Evolutionary conservation across 2,113 vertebrate species (phyloP).

Genomic region (Ranitomeya imitator): DNA sequence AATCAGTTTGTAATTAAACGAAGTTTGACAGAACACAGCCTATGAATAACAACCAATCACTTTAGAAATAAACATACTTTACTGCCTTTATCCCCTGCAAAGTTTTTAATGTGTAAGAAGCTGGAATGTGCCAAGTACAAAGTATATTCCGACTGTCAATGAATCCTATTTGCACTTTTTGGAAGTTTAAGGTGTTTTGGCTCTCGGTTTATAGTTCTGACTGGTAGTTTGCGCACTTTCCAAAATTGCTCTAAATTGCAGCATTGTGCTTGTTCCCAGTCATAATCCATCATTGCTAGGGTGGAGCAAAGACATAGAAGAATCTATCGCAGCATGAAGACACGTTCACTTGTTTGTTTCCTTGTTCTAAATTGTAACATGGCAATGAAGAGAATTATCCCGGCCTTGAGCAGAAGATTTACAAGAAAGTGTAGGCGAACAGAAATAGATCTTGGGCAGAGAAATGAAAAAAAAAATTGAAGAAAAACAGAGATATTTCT

Average conservation of each 20-base stretch:
- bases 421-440: too few species aligned
- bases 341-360: not conserved
- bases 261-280: slow-evolving; percentile 6
- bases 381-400: not conserved
- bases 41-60: not conserved
- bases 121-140: not conserved
- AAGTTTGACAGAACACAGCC: not conserved
- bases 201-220: not conserved
- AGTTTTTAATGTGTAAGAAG: not conserved
- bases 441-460: not conserved
- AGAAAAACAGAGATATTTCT: not conserved
- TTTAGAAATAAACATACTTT: not conserved
- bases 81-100: not conserved
- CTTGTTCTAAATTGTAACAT: not conserved
- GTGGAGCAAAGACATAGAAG: not conserved
- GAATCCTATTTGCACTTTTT: not conserved
- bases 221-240: slow-evolving; percentile 21
- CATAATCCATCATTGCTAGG: slow-evolving; percentile 11
- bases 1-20: not conserved
- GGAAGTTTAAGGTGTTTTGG: slow-evolving; percentile 7
- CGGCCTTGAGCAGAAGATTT: not conserved
- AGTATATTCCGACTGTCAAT: not conserved
- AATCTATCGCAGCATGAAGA: not conserved
- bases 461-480: too few species aligned
- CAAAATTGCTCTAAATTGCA: slow-evolving; percentile 19